Conservation (phyloP, 2,797 vertebrate genomes). For the Acridotheres tristis region DNA sequence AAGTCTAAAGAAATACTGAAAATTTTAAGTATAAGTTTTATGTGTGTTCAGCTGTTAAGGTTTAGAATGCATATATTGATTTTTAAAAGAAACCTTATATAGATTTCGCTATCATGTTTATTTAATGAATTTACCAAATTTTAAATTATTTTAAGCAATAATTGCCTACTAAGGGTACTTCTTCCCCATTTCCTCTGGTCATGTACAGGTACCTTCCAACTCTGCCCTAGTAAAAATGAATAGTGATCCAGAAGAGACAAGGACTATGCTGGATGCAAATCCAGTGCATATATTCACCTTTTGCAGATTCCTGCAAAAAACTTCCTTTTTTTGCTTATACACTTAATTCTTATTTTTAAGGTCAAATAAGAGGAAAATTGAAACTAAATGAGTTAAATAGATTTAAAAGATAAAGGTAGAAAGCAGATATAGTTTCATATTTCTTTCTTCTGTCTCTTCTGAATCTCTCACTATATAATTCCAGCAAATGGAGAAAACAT, state of each 20-base stretch:
- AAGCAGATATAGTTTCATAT: neutral
- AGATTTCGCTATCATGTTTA: neutral
- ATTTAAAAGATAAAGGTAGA: neutral
- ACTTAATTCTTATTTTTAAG: neutral
- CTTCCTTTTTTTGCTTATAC: rapidly evolving
- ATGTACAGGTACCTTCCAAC: neutral
- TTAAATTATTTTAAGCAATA: neutral
- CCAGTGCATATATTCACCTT: neutral
- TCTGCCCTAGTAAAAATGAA: neutral
- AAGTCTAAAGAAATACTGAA: neutral
- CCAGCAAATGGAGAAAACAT: neutral
- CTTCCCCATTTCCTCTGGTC: neutral
- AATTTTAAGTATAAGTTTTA: neutral
- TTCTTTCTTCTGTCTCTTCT: neutral
- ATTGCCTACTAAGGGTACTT: neutral
- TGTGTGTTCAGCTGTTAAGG: neutral
- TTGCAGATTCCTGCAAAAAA: neutral
- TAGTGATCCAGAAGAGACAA: neutral
- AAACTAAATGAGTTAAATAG: neutral
- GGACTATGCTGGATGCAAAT: neutral
- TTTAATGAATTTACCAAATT: neutral
- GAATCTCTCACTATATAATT: neutral
- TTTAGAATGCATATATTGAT: neutral
- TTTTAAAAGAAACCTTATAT: neutral
- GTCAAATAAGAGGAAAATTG: neutral